Base-by-base conservation (phyloP, 2,113 vertebrate genomes). In the Scomber japonicus region DNA sequence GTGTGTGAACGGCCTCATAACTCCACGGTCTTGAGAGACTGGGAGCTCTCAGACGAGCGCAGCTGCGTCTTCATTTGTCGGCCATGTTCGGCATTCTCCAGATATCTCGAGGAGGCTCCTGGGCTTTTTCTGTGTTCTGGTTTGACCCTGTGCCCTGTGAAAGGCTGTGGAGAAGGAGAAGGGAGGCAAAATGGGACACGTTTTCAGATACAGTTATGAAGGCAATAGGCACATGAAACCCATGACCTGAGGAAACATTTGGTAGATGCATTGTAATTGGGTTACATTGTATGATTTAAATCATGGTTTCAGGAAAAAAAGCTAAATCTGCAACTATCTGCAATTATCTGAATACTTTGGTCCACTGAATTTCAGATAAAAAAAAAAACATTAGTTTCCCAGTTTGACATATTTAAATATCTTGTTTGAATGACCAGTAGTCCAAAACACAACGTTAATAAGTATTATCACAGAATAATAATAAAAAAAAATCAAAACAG, bases 31-130 rank as follows among this genome's bases (percentile, higher is more conserved):
- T 85, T 85, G 60, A 40, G 83, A 88, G 91, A 88, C 88, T 30
- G 17, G 65, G 64, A 80, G 78, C 75, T 82, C 82, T 81, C 83
- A 59, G 69, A 64, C 68, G 61, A 81, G 77, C 8, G 24, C 86
- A 90, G 93, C 92, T 93, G 90, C 73, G 88, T 91, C 89, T 93
- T 91, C 85, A 78, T 88, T 88, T 91, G 88, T 83, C 49, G 12
- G 69, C 71, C 85, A 89, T 90, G 80, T 88, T 91, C 80, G n/a
- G 76, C 90, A 93, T 94, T 93, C 93, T 85, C 84, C 65, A 87
- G 83, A 92, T 93, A 89, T 88, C 88, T 89, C 45, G 2, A 31
- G 40, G 80, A 76, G 85, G 82, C 82, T 90, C 78, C 81, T 82
- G 57, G 80, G 67, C 78, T 82, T 89, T 88, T 90, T 86, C 66